Evolutionary conservation across 1,140 invertebrate genomes (phyloP), one percentile per base, ranked within the genome.

Genomic region (Pseudomyrmex dendroicus): DNA sequence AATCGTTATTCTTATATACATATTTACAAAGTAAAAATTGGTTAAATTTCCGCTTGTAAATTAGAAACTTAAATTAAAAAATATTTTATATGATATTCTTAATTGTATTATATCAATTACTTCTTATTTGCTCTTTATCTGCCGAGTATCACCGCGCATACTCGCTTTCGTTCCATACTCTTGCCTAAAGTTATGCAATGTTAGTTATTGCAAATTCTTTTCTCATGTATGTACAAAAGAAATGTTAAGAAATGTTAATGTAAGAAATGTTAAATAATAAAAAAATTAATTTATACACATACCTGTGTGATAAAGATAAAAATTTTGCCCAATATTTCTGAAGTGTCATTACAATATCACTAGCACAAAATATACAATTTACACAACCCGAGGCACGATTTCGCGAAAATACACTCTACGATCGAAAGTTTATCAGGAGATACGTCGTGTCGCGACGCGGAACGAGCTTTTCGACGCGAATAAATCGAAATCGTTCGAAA

Each of bases 291-390:
- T 20, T 57, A 35, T 35, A 35, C 35, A 35, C 64, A 22, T 59
- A 67, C 66, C 68, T 52, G 35, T 35, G 35, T 35, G 35, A n/a
- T 22, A 17, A 48, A 56, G 2, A n/a, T 17, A 5, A 8, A 25
- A 20, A 57, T 22, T 70, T 0, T 12, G 2, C 13, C 12, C n/a
- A 62, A 20, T 13, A 62, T 48, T 68, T 48, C 67, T 12, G 15
- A 66, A 54, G 35, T 52, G 59, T 87, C 86, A 87, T 63, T 73
- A 57, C 13, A 46, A 48, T 73, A 76, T 86, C 72, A 68, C 67
- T 61, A 73, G 62, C 73, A 10, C 35, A 5, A 35, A 64, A 54
- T 52, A 80, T 70, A 22, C 48, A 17, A 82, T 62, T 63, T 44
- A 48, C 44, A 77, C 44, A 13, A n/a, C 2, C n/a, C 25, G 64